Evolutionary conservation across 2,113 vertebrate genomes (phyloP).

Genomic region (Callocephalon fimbriatum): DNA sequence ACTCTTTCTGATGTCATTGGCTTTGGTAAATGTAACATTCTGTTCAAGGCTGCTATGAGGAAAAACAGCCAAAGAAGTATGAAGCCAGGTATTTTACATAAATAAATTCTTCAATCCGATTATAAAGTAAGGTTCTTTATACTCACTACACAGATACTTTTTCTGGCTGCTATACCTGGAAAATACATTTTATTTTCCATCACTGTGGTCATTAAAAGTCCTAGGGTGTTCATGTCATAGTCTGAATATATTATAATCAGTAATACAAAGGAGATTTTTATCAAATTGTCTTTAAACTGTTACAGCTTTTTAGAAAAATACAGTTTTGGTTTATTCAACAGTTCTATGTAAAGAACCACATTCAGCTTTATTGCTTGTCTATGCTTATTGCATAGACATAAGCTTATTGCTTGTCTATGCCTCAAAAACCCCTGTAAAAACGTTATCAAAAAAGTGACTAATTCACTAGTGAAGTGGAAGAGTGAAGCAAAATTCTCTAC

Average conservation of each 20-base stretch:
- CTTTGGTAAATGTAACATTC: not conserved
- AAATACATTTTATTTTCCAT: not conserved
- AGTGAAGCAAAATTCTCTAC: not conserved
- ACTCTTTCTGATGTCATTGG: not conserved
- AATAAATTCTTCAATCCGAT: not conserved
- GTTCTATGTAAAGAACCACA: not conserved
- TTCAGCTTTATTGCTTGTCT: not conserved
- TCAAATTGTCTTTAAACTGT: not conserved
- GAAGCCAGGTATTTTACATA: not conserved
- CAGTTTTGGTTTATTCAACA: not conserved
- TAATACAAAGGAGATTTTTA: not conserved
- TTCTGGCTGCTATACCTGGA: not conserved
- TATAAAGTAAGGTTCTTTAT: not conserved
- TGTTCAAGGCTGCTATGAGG: not conserved
- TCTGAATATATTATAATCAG: not conserved
- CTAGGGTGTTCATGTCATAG: not conserved
- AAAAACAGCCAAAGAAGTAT: not conserved
- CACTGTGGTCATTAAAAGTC: not conserved
- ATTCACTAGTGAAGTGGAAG: not conserved
- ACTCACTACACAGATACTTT: not conserved
- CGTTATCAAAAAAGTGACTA: not conserved
- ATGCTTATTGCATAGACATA: not conserved
- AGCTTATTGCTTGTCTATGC: not conserved
- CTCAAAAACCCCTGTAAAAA: not conserved
- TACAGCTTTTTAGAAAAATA: not conserved